Conservation (phyloP, 2,797 vertebrate genomes). For the Hozukius guyotensis region DNA sequence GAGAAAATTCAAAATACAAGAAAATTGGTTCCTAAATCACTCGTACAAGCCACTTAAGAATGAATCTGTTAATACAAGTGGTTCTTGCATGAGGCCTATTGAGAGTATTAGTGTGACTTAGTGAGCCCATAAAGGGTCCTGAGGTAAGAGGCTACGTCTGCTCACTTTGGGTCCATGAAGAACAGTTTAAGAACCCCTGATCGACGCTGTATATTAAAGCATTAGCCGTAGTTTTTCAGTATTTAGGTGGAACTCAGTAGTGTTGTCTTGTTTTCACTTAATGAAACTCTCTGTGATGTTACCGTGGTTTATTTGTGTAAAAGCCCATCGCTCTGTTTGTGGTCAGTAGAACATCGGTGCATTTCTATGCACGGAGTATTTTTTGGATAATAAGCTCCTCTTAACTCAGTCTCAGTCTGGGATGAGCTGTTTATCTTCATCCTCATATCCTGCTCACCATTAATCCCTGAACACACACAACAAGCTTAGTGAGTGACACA, state of each 20-base stretch:
- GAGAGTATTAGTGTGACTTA: slow-evolving; percentile 26
- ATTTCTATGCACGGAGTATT: slow-evolving; percentile 47
- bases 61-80: background rate
- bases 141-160: slow-evolving; percentile 8
- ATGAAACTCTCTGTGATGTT: slow-evolving; percentile 85
- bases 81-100: background rate
- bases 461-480: slow-evolving; percentile 45
- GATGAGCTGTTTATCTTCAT: slow-evolving; percentile 65
- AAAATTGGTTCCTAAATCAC: background rate
- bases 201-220: slow-evolving; percentile 85
- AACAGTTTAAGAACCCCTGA: slow-evolving; percentile 77
- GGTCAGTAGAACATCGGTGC: slow-evolving; percentile 66
- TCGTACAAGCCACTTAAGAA: background rate
- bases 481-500: slow-evolving; percentile 50
- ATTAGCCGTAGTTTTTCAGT: slow-evolving; percentile 92
- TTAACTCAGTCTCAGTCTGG: slow-evolving; percentile 52
- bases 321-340: slow-evolving; percentile 82
- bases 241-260: slow-evolving; percentile 86
- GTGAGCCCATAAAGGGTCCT: slow-evolving; percentile 14
- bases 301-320: slow-evolving; percentile 88
- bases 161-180: slow-evolving; percentile 50
- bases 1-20: background rate
- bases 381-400: slow-evolving; percentile 46
- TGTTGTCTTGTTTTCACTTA: slow-evolving; percentile 83
- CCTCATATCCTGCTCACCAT: slow-evolving; percentile 54